Base-by-base conservation (phyloP, 2,113 vertebrate species). In the Vicugna pacos region DNA sequence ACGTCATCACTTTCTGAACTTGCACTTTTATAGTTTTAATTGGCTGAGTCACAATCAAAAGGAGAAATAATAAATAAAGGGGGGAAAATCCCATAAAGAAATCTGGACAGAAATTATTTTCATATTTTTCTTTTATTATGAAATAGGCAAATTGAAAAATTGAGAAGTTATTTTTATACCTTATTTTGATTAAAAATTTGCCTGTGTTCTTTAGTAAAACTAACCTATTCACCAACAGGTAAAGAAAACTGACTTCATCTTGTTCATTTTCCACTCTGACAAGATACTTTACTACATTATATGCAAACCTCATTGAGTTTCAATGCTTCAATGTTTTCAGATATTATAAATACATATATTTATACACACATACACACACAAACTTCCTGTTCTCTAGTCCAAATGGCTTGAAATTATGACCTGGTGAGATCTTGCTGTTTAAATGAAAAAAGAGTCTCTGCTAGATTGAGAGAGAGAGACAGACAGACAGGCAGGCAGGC, bases 201-300 rank as follows among this genome's bases (percentile, higher is more conserved):
- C 22, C 38, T 86, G 1, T 28, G 6, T 76, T 92, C 4, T 28
- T 75, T 82, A 50, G 7, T 72, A 38, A 86, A 70, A 38, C 0
- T 56, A 89, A 77, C 6, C 20, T 83, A 50, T 88, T 67, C 22
- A 56, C 5, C 76, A 91, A 79, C 1, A 80, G 20, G 12, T 72
- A 82, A 83, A 89, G n/a, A 86, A 95, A 90, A 93, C 35, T 54
- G 28, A 83, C 20, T 91, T 84, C 86, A 89, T 93, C 85, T 92
- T 92, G 20, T 11, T 94, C 67, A 50, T 48, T 86, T 92, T 90
- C 65, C 13, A 79, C 26, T 89, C 67, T 56, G n/a, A 87, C 28
- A 92, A 95, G 77, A 60, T 70, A 82, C 60, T 97, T 86, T 58
- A 73, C 67, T 92, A 54, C 26, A 72, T 80, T 91, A 50, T 79